Evolutionary conservation across 2,113 vertebrate genomes (phyloP), one percentile per base, ranked within the genome.

Genomic region (Bufo bufo): DNA sequence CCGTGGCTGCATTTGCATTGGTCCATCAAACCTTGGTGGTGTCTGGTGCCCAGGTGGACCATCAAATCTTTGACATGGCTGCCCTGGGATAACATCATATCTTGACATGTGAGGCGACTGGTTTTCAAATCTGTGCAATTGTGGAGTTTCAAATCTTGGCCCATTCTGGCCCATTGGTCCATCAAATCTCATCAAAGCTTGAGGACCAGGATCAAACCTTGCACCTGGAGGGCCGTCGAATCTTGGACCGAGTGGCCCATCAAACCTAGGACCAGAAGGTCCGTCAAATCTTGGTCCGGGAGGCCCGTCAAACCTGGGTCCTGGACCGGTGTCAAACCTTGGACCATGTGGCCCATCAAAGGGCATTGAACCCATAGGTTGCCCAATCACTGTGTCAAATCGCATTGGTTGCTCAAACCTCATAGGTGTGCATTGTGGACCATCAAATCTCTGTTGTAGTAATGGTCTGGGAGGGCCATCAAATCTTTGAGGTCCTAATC

Each of bases 401-500:
- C 93, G 93, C 12, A 90, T 90, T 85, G 95, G 95, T 10, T 95
- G 95, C 20, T 96, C 96, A n/a, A 96, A 97, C 10, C 96, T 92
- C 83, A 93, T 94, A 4, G 95, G 91, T 65, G 95, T 14, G 94
- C 94, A 65, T 4, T 82, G 80, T 0, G 12, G 54, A 63, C 45
- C 65, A 9, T 84, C 82, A 54, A 84, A 84, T n/a, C 82, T 84
- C 13, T 71, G 82, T 2, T n/a, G 82, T 14, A 59, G 20, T 16
- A 97, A 94, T 59, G 94, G 93, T 43, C 94, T 94, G 77, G 93
- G 93, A 12, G 56, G 12, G 63, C 94, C 92, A 82, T 99, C 97
- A 89, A 96, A 98, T 89, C 97, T 96, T 77, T 96, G 93, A 65
- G 96, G 95, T 94, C 94, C 95, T 90, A 94, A 94, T 0, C 93